Percentiles rank a stretch among this genome's conserved stretches.
phyloP scores from a whole-genome alignment of 2,888 invertebrate genomes.

The Plusia festucae region DNA sequence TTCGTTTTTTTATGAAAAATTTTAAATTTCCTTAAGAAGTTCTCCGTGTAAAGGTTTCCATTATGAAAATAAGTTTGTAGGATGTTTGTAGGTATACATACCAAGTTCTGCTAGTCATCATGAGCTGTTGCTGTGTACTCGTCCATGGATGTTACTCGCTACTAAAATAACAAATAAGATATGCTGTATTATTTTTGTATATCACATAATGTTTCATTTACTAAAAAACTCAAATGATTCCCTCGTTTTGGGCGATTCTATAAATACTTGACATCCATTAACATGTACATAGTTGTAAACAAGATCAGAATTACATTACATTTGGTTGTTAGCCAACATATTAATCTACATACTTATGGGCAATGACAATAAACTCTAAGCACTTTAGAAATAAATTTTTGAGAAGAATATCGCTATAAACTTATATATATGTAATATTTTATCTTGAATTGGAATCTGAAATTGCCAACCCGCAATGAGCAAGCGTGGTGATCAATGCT shows the following conservation, averaged over 20 bases:
- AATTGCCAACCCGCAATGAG: too few species aligned
- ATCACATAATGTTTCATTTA: neutral
- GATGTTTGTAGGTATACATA: neutral
- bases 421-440: too few species aligned
- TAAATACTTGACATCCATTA: constrained; percentile 33
- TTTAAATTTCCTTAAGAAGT: too few species aligned
- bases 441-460: too few species aligned
- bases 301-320: constrained; percentile 37
- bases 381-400: neutral
- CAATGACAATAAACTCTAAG: constrained; percentile 18
- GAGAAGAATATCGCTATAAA: neutral
- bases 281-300: constrained; percentile 29
- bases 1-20: too few species aligned
- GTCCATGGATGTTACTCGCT: too few species aligned
- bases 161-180: too few species aligned
- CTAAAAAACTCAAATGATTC: neutral
- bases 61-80: too few species aligned
- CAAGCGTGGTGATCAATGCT: too few species aligned
- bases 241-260: constrained; percentile 7
- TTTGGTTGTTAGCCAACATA: constrained; percentile 45
- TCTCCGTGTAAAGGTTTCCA: too few species aligned
- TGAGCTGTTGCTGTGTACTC: neutral
- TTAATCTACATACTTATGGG: constrained; percentile 27
- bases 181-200: too few species aligned
- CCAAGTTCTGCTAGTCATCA: neutral